A percentile compares a stretch with the other conserved stretches of the same genome.
Conservation (phyloP, 1,140 invertebrate genomes). For the Heliconius melpomene region DNA sequence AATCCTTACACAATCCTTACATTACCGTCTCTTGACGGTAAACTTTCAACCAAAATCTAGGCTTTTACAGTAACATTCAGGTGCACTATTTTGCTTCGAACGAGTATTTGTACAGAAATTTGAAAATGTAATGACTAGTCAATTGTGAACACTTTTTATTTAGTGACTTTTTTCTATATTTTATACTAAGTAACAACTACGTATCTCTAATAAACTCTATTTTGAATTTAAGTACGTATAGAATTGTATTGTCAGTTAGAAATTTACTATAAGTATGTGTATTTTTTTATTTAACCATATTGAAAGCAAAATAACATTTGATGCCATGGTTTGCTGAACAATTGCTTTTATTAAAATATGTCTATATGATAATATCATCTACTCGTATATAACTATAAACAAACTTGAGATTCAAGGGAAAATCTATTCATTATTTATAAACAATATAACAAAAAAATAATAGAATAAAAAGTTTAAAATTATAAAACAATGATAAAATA, state of each 20-base stretch:
- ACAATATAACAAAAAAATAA: too few species aligned
- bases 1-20: too few species aligned
- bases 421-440: too few species aligned
- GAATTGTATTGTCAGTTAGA: constrained; percentile 2
- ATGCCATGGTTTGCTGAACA: too few species aligned
- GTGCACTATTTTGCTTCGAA: not conserved
- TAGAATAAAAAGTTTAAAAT: too few species aligned
- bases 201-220: not conserved
- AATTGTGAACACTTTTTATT: not conserved
- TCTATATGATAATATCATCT: too few species aligned
- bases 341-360: too few species aligned
- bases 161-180: not conserved
- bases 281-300: too few species aligned
- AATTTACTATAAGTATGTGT: not conserved
- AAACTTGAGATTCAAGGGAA: too few species aligned
- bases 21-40: not conserved
- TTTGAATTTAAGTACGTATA: not conserved
- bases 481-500: too few species aligned
- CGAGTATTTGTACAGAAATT: not conserved
- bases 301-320: too few species aligned
- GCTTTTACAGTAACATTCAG: not conserved
- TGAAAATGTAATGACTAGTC: not conserved
- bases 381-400: too few species aligned
- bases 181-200: not conserved
- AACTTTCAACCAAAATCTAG: not conserved